phyloP scores from a whole-genome alignment of 2,888 invertebrate species.

The Erynnis tages region DNA sequence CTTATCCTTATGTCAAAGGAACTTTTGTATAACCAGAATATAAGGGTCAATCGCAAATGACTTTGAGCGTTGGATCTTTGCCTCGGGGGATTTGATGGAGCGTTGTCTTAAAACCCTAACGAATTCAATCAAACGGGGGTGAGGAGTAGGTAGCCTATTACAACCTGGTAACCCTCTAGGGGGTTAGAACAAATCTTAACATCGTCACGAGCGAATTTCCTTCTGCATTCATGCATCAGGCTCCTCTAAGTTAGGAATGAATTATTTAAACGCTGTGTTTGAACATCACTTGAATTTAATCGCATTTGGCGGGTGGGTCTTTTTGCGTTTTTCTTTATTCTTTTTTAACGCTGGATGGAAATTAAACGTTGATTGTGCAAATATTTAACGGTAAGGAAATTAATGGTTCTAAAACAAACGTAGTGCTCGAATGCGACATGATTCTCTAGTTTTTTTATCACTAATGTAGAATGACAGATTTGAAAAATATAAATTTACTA shows the following conservation, averaged over 20 bases:
- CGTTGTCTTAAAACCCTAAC: conserved; percentile 36
- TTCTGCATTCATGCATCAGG: conserved; percentile 22
- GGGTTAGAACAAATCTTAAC: conserved; percentile 30
- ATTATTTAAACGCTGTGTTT: conserved; percentile 23
- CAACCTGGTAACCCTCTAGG: conserved; percentile 31
- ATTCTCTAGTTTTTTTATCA: no score
- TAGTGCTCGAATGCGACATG: no score
- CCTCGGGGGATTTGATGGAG: conserved; percentile 34
- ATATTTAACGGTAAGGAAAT: no score
- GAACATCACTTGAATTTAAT: conserved; percentile 26
- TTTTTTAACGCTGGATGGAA: background rate
- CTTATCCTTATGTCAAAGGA: conserved; percentile 21
- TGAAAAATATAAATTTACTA: no score
- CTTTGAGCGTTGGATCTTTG: conserved; percentile 28
- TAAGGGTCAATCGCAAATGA: conserved; percentile 32
- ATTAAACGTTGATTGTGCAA: no score
- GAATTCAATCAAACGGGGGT: conserved; percentile 37
- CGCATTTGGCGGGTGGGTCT: conserved; percentile 12
- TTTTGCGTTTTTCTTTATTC: background rate
- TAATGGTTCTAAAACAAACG: no score
- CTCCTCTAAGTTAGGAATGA: conserved; percentile 18
- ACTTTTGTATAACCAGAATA: conserved; percentile 16
- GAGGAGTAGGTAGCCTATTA: conserved; percentile 33
- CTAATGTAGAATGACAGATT: no score
- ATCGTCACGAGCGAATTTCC: conserved; percentile 30